Base-by-base conservation (phyloP, 2,113 vertebrate genomes). In the Hucho hucho region DNA sequence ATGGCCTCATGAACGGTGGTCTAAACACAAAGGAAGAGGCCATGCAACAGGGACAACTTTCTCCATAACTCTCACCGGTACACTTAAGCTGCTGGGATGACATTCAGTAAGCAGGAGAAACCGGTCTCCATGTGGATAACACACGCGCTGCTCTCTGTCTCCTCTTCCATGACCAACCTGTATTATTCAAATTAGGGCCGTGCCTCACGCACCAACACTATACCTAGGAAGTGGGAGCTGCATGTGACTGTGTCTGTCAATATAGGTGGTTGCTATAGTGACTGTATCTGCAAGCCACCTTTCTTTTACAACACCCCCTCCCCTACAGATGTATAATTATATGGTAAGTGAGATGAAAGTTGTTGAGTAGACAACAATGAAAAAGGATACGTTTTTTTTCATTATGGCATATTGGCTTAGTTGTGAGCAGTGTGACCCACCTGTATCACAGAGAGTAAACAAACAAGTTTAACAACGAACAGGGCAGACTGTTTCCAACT, bases 61-160 rank as follows among this genome's bases (percentile, higher is more conserved):
- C 75, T 80, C 32, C 70, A 72, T 73, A 74, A 82, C 75, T 64
- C 75, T 64, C 73, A 61, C 63, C 71, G 82, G 89, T 49, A 87
- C 63, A 78, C 84, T 86, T 84, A 84, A 79, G 79, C 79, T 70
- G 72, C 75, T 71, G 64, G 74, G 77, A 74, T 83, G 81, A 73
- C 79, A 81, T 81, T 85, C 78, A 78, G 82, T 83, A 81, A 91
- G 88, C 89, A 87, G 87, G 89, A 89, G 89, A 92, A 89, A 90
- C 88, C 86, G 87, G 87, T 85, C 76, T 76, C 73, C 46, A 66
- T 78, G 79, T 46, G 61, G 86, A 74, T 63, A 70, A 76, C 26
- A 49, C 74, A 84, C 82, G 85, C 73, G 71, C 46, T 43, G 37
- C 37, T 43, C 37, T 11, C 7, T 43, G 37, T 43, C 37, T 43